A percentile compares a stretch with the other conserved stretches of the same genome.
Evolutionary conservation across 2,797 vertebrate genomes (phyloP).

Genomic region (Smutsia temminckii): DNA sequence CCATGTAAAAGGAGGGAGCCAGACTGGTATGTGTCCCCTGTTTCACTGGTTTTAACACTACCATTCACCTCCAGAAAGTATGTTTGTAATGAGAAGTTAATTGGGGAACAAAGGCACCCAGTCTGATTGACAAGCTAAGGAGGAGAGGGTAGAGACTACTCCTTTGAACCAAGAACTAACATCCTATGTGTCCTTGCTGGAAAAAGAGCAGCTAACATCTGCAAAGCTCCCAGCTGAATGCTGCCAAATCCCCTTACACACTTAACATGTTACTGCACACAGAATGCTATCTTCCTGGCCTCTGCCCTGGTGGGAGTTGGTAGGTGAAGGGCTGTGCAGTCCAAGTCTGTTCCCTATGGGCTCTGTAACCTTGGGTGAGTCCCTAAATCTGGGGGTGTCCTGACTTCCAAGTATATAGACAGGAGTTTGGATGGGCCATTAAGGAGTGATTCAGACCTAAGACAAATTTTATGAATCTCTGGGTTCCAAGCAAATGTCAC

Average conservation of each 20-base stretch:
- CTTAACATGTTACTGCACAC: background rate
- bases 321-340: no score
- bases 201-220: background rate
- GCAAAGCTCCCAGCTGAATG: background rate
- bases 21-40: background rate
- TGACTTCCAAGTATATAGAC: background rate
- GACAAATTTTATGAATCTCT: background rate
- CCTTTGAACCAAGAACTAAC: background rate
- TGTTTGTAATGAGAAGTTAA: background rate
- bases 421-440: no score
- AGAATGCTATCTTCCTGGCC: background rate
- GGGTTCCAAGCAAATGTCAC: background rate
- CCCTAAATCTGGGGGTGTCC: background rate
- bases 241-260: background rate
- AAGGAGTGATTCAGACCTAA: background rate
- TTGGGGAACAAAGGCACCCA: background rate
- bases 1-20: background rate
- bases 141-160: background rate
- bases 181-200: background rate
- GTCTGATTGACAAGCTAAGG: background rate
- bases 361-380: background rate
- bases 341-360: background rate
- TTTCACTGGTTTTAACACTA: background rate
- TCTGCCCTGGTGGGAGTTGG: background rate
- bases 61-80: background rate